Conservation (phyloP, 2,113 vertebrate species). For the Eira barbara region DNA sequence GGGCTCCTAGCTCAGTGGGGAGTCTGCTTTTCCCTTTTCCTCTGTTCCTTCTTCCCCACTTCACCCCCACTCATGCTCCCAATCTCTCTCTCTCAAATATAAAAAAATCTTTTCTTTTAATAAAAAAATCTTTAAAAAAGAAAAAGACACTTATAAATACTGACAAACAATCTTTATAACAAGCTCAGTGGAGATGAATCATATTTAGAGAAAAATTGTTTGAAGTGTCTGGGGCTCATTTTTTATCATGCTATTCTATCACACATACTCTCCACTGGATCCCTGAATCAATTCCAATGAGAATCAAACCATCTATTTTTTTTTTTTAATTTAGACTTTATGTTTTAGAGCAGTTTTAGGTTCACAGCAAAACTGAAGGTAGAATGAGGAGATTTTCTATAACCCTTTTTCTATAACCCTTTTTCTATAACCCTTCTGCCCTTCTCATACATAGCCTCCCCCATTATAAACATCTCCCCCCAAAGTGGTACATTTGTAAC, state of each 20-base stretch:
- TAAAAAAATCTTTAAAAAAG: not conserved
- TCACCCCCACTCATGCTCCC: not conserved
- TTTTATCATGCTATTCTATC: not conserved
- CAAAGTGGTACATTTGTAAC: not conserved
- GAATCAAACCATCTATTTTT: not conserved
- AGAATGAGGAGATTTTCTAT: not conserved
- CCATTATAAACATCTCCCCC: not conserved
- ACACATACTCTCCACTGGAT: not conserved
- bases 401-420: too few relatives aligned
- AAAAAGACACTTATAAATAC: not conserved
- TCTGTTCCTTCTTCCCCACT: not conserved
- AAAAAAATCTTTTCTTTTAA: too few relatives aligned
- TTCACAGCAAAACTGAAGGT: not conserved
- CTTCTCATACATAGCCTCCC: not conserved
- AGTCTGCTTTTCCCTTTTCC: not conserved
- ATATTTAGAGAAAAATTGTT: not conserved
- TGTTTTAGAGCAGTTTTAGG: not conserved
- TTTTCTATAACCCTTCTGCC: not conserved
- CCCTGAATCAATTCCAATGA: not conserved
- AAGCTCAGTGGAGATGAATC: not conserved
- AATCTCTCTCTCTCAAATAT: not conserved
- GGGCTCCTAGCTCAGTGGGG: not conserved
- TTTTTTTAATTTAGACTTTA: not conserved
- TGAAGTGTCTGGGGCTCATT: not conserved
- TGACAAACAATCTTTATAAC: not conserved